Percentiles rank a stretch among this genome's conserved stretches.
Conservation (phyloP, 2,888 invertebrate genomes). For the Ariolimax columbianus region DNA sequence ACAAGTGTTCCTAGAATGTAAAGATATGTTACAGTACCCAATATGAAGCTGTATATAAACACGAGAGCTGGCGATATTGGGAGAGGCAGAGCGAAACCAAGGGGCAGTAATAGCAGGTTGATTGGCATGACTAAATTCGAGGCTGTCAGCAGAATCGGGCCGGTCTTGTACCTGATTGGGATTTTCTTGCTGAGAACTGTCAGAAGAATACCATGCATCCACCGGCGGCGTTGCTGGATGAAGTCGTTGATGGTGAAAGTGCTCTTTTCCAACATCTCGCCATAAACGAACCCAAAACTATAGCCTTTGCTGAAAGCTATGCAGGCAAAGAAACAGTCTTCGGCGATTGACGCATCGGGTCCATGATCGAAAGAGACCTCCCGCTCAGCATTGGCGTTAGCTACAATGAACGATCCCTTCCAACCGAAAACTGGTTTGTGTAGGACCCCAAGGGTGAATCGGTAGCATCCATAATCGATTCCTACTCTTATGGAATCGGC, state of each 20-base stretch:
- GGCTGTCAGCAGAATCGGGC: slow-evolving; percentile 65
- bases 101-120: slow-evolving; percentile 40
- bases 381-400: slow-evolving; percentile 67
- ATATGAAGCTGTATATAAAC: slow-evolving; percentile 20
- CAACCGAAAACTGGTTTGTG: slow-evolving; percentile 71
- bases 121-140: slow-evolving; percentile 67
- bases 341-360: slow-evolving; percentile 67
- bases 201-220: slow-evolving; percentile 70
- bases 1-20: slow-evolving; percentile 39
- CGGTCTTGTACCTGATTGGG: slow-evolving; percentile 62
- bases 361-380: slow-evolving; percentile 66
- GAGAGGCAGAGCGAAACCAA: slow-evolving; percentile 41
- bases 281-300: slow-evolving; percentile 71
- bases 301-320: slow-evolving; percentile 69
- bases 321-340: slow-evolving; percentile 72
- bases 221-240: slow-evolving; percentile 68
- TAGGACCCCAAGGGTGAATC: slow-evolving; percentile 69
- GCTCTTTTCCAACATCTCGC: slow-evolving; percentile 73
- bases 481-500: slow-evolving; percentile 70
- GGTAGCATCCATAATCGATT: slow-evolving; percentile 68
- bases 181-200: slow-evolving; percentile 64
- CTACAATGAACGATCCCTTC: slow-evolving; percentile 73
- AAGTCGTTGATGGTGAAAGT: slow-evolving; percentile 70
- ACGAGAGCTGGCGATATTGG: slow-evolving; percentile 10
- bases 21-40: slow-evolving; percentile 33